These are phyloP conservation scores for Venustoraphidia nigricollis DNA, from an alignment of 2,888 invertebrate species.

Conservation along the genomic window DNA sequence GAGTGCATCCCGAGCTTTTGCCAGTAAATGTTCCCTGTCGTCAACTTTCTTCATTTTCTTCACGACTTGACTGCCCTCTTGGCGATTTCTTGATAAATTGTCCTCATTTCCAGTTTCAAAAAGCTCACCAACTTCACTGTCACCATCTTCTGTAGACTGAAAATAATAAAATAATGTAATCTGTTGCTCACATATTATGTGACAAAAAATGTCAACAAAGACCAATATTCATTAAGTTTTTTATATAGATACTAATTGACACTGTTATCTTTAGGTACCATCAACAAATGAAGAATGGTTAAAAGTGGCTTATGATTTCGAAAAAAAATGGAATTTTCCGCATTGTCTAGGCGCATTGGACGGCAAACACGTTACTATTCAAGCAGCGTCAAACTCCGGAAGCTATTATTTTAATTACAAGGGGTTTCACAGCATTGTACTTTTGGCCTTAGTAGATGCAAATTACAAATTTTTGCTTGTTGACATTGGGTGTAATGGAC, in stretches of 20 bases:
- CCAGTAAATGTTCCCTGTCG: neutral
- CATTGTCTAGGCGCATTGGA: too few relatives aligned
- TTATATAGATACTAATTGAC: neutral
- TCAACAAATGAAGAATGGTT: constrained; percentile 3
- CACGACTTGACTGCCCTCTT: constrained; percentile 1
- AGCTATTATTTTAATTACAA: too few relatives aligned
- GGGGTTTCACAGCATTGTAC: too few relatives aligned
- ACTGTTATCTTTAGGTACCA: constrained; percentile 2
- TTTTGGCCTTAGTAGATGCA: too few relatives aligned
- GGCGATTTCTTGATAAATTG: constrained; percentile 2
- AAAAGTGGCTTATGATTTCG: constrained; percentile 2
- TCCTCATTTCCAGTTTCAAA: constrained; percentile 5
- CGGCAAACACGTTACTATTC: too few relatives aligned
- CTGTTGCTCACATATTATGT: too few relatives aligned
- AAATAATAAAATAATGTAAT: too few relatives aligned
- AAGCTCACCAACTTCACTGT: constrained; percentile 2
- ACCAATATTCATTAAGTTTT: too few relatives aligned
- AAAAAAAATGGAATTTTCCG: neutral
- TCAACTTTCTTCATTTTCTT: neutral
- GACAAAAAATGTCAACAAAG: too few relatives aligned
- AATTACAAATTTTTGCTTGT: too few relatives aligned
- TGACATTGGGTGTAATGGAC: too few relatives aligned
- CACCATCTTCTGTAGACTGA: constrained; percentile 1
- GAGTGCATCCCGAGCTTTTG: neutral
- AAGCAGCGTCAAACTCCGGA: too few relatives aligned